A percentile compares a stretch with the other conserved stretches of the same genome.
Evolutionary conservation across 2,797 vertebrate genomes (phyloP).

Genomic region (Megalops cyprinoides): DNA sequence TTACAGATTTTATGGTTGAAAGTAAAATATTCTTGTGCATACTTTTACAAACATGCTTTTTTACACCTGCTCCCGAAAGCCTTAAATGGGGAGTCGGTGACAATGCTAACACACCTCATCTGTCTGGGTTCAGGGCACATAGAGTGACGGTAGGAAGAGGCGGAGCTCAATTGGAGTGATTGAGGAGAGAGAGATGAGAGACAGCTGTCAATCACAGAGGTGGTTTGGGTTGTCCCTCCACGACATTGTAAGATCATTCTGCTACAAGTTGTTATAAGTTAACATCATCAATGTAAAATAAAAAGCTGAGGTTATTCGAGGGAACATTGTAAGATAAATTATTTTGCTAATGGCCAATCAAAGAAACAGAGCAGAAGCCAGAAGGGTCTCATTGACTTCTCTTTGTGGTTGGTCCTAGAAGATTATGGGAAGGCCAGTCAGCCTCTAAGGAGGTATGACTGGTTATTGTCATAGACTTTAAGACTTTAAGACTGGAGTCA

Average conservation of each 20-base stretch:
- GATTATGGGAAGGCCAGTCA: constrained; percentile 23
- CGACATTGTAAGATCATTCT: neutral
- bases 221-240: neutral
- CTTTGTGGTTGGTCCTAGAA: neutral
- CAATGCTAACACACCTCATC: no score
- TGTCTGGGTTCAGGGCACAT: constrained; percentile 6
- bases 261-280: neutral
- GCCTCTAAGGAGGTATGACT: neutral
- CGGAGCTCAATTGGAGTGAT: constrained; percentile 20
- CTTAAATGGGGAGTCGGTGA: no score
- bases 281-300: neutral
- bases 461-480: neutral
- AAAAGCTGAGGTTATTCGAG: neutral
- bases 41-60: no score
- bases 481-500: neutral
- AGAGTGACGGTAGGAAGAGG: neutral
- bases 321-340: neutral
- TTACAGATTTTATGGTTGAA: no score
- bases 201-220: constrained; percentile 22
- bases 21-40: no score
- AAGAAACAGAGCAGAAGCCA: neutral
- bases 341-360: neutral
- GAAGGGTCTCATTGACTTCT: neutral
- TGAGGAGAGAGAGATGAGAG: constrained; percentile 13
- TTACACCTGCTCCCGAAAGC: no score